A percentile compares a stretch with the other conserved stretches of the same genome.
Evolutionary conservation across 2,888 invertebrate genomes (phyloP).

Genomic region (Nebria salina): DNA sequence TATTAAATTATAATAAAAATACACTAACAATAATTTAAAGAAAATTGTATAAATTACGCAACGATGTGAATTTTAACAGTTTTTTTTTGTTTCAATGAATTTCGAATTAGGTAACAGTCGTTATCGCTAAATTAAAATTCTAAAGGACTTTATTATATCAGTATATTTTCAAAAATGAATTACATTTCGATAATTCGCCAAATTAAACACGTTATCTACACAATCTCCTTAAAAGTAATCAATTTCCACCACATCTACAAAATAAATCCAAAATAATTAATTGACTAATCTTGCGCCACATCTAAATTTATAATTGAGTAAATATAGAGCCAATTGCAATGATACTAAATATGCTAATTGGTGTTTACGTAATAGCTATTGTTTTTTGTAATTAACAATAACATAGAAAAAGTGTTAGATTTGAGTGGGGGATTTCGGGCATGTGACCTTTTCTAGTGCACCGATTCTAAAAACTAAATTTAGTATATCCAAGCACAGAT

Average conservation of each 20-base stretch:
- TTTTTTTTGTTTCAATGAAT: too few species aligned
- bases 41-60: too few species aligned
- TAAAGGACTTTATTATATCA: too few species aligned
- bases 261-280: constrained; percentile 16
- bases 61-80: too few species aligned
- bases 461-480: constrained; percentile 22
- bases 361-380: neutral
- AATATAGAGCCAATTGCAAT: neutral
- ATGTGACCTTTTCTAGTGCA: constrained; percentile 26
- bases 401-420: neutral
- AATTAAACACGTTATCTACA: too few species aligned
- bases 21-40: too few species aligned
- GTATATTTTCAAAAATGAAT: too few species aligned
- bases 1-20: too few species aligned
- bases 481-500: constrained; percentile 31
- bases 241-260: neutral
- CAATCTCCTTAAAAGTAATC: too few species aligned
- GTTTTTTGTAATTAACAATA: neutral
- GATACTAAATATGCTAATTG: neutral
- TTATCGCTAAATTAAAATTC: too few species aligned
- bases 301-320: constrained; percentile 22
- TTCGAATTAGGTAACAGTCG: too few species aligned
- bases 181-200: too few species aligned
- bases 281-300: constrained; percentile 11
- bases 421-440: neutral